These are phyloP conservation scores for Polydesmus complanatus DNA, from an alignment of 2,888 invertebrate genomes.

Conservation along the genomic window DNA sequence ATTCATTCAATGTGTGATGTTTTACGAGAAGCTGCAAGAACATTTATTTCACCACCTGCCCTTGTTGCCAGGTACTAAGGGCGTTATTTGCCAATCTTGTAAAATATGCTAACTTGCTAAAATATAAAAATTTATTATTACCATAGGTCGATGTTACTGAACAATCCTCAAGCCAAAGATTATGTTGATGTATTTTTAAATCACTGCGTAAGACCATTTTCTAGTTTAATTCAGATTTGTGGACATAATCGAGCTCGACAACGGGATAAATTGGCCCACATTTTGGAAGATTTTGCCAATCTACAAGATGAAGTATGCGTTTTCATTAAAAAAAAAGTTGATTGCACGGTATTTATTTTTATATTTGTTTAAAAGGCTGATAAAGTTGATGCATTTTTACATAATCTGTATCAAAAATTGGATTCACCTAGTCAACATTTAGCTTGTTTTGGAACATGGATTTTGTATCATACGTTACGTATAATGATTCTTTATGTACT, in stretches of 20 bases:
- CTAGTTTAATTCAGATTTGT: constrained; percentile 68
- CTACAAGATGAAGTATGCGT: constrained; percentile 72
- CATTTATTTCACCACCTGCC: constrained; percentile 79
- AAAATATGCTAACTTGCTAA: not conserved
- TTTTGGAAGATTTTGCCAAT: constrained; percentile 77
- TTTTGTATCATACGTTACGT: constrained; percentile 79
- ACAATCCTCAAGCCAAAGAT: constrained; percentile 51
- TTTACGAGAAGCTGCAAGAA: constrained; percentile 66
- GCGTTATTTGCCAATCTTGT: not conserved
- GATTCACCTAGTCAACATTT: constrained; percentile 56
- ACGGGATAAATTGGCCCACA: constrained; percentile 76
- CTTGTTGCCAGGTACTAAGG: constrained; percentile 48
- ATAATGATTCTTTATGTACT: constrained; percentile 88
- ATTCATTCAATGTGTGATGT: constrained; percentile 57
- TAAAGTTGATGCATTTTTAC: constrained; percentile 70
- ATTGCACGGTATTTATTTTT: not conserved
- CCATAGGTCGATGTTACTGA: constrained; percentile 18
- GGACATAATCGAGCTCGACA: constrained; percentile 93
- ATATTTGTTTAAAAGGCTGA: constrained; percentile 51
- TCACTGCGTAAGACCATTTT: constrained; percentile 74
- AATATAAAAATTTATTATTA: constrained; percentile 1
- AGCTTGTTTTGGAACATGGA: constrained; percentile 87
- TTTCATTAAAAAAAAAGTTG: not conserved
- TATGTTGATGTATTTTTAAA: constrained; percentile 77
- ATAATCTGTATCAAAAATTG: constrained; percentile 50